Conservation (phyloP, 2,113 vertebrate species). For the Neolamprologus fasciatus region DNA sequence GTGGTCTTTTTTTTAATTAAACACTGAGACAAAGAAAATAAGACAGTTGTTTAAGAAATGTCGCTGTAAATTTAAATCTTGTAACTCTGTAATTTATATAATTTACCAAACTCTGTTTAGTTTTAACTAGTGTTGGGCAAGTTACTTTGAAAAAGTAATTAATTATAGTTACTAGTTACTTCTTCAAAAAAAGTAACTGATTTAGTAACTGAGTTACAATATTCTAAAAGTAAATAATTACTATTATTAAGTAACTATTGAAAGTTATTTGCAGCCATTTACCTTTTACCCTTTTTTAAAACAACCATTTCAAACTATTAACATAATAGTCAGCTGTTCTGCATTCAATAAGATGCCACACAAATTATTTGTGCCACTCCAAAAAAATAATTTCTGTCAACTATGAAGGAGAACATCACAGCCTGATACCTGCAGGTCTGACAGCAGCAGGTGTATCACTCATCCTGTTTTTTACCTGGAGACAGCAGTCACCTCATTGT, state of each 20-base stretch:
- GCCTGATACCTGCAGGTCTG: background rate
- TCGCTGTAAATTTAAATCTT: background rate
- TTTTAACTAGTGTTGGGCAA: background rate
- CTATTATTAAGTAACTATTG: background rate
- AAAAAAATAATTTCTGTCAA: background rate
- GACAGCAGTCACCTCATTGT: background rate
- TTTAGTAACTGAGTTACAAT: background rate
- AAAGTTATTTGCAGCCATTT: background rate
- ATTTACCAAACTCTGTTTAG: background rate
- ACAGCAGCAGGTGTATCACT: background rate
- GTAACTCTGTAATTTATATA: background rate
- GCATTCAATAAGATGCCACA: background rate
- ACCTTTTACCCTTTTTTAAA: background rate
- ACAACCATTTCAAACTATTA: background rate
- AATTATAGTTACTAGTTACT: background rate
- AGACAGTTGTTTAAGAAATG: background rate
- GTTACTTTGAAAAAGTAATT: background rate
- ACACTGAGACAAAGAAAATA: background rate
- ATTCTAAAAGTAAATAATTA: background rate
- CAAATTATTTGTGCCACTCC: background rate
- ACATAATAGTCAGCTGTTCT: background rate
- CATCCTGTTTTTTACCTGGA: background rate
- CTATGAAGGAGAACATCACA: background rate
- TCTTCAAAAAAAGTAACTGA: background rate
- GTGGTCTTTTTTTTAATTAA: background rate